Percentiles rank a stretch among this genome's conserved stretches.
phyloP scores from a whole-genome alignment of 2,113 vertebrate species.

The Sinocyclocheilus anshuiensis region DNA sequence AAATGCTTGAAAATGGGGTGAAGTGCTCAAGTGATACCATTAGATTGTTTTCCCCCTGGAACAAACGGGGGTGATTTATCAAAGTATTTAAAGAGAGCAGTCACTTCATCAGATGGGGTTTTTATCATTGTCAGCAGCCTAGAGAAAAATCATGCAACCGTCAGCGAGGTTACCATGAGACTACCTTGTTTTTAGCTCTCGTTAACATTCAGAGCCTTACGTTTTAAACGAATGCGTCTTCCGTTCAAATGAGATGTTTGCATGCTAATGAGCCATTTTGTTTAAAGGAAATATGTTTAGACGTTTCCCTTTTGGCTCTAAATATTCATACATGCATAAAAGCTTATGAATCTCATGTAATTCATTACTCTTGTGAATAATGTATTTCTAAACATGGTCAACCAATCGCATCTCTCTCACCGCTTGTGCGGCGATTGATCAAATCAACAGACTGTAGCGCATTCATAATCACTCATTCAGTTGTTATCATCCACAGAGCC shows the following conservation, averaged over 20 bases:
- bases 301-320: not conserved
- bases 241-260: constrained; percentile 59
- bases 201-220: constrained; percentile 43
- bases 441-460: constrained; percentile 33
- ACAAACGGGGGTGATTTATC: constrained; percentile 17
- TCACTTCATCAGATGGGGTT: not conserved
- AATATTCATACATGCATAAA: constrained; percentile 47
- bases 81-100: constrained; percentile 16
- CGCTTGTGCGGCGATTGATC: constrained; percentile 18
- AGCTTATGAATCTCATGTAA: constrained; percentile 62
- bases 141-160: not conserved
- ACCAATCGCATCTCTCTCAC: constrained; percentile 32
- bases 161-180: not conserved
- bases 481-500: not conserved
- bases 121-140: constrained; percentile 28
- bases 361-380: constrained; percentile 61
- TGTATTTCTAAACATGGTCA: constrained; percentile 43
- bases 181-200: constrained; percentile 53
- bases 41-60: constrained; percentile 23
- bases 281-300: constrained; percentile 43
- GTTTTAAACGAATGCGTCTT: constrained; percentile 49
- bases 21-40: not conserved
- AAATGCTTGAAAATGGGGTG: constrained; percentile 6
- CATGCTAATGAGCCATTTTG: constrained; percentile 64
- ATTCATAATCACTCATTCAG: constrained; percentile 26